Evolutionary conservation across 37 sponge, comb jelly and placozoan genomes (phyloP).

Genomic region (Hexactinellida sp.): DNA sequence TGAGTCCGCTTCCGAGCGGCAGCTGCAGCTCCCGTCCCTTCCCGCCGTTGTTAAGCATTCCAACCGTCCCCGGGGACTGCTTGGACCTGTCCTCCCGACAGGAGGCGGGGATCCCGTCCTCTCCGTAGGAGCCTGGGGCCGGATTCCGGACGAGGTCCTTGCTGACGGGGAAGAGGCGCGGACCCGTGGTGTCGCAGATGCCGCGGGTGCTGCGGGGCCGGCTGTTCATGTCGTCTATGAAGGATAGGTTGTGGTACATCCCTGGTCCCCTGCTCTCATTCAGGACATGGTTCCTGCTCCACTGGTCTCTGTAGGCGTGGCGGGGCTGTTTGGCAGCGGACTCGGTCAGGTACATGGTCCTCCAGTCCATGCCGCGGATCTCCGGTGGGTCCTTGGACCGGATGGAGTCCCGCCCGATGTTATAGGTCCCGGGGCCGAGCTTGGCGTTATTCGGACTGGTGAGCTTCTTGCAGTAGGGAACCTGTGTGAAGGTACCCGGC

Average conservation of each 20-base stretch:
- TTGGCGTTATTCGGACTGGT: conserved; percentile 22
- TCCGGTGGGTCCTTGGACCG: conserved; percentile 19
- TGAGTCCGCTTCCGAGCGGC: conserved; percentile 49
- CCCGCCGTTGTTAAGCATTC: conserved; percentile 65
- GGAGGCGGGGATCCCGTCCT: conserved; percentile 59
- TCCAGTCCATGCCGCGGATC: conserved; percentile 49
- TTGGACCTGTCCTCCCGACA: conserved; percentile 39
- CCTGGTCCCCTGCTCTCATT: conserved; percentile 76
- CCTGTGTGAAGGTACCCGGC: conserved; percentile 88
- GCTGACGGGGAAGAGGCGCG: conserved; percentile 43
- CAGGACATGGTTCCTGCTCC: conserved; percentile 54
- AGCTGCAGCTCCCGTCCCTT: conserved; percentile 19
- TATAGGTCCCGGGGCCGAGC: conserved; percentile 83
- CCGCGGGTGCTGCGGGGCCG: conserved; percentile 66
- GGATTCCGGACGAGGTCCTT: conserved; percentile 46
- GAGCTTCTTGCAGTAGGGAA: conserved; percentile 81
- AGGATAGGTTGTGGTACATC: conserved; percentile 47
- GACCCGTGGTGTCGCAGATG: conserved; percentile 50
- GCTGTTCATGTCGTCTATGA: conserved; percentile 35
- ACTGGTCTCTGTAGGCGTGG: conserved; percentile 50
- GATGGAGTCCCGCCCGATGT: conserved; percentile 55
- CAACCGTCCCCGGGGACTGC: conserved; percentile 51
- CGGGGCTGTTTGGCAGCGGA: conserved; percentile 58
- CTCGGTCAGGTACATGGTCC: conserved; percentile 53
- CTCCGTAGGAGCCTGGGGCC: conserved; percentile 78